These are phyloP conservation scores for Buphagus erythrorhynchus DNA, from an alignment of 2,797 vertebrate species.

Conservation along the genomic window DNA sequence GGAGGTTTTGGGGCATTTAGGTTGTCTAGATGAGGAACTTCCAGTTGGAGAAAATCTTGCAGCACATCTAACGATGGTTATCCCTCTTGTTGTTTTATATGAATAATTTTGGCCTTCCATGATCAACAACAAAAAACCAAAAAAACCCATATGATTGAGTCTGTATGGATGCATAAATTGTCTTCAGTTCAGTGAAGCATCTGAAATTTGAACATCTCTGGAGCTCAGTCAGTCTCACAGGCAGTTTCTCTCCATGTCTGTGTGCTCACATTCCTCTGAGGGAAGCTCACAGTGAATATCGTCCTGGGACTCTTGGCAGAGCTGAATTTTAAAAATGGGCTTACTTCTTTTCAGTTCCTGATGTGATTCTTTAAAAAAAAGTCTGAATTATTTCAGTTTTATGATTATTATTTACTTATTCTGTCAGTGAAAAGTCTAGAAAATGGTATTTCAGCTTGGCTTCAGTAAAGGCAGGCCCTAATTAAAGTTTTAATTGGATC, in stretches of 20 bases:
- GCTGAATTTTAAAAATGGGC: not conserved
- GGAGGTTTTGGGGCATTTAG: accelerated
- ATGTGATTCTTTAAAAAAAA: not conserved
- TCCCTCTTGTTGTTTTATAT: not conserved
- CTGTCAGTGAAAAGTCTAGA: not conserved
- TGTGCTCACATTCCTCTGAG: not conserved
- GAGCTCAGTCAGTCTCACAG: not conserved
- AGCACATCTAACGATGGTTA: not conserved
- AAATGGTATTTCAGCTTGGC: not conserved
- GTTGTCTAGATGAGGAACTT: not conserved
- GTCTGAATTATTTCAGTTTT: not conserved
- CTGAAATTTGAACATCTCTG: not conserved
- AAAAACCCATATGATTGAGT: accelerated
- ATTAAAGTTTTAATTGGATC: not conserved
- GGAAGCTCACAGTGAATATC: not conserved
- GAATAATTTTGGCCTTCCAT: not conserved
- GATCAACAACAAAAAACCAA: not conserved
- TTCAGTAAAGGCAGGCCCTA: not conserved
- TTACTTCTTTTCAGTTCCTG: not conserved
- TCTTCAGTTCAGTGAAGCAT: not conserved
- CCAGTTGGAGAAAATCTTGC: not conserved
- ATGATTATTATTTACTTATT: not conserved
- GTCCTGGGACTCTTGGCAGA: not conserved
- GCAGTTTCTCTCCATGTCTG: not conserved
- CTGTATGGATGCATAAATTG: not conserved